Conservation (phyloP, 2,113 vertebrate genomes). For the Ellobius talpinus region DNA sequence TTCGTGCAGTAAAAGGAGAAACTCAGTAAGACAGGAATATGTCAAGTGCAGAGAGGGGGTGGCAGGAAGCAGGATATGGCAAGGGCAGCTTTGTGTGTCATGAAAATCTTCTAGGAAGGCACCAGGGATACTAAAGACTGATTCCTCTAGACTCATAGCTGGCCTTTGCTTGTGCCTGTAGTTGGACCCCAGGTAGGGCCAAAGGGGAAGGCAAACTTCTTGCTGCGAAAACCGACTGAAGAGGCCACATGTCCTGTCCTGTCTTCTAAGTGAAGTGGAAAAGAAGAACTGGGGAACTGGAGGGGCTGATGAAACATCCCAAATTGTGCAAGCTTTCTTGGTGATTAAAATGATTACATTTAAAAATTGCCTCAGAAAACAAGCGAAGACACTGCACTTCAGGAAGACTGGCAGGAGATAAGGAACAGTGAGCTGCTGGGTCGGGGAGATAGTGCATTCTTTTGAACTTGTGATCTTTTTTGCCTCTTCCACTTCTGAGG, state of each 20-base stretch:
- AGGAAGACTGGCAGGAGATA: constrained; percentile 29
- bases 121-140: background rate
- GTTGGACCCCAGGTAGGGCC: background rate
- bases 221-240: background rate
- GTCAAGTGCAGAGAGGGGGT: background rate
- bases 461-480: constrained; percentile 36
- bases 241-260: background rate
- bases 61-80: background rate
- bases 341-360: constrained; percentile 66
- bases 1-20: constrained; percentile 49
- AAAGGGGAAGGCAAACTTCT: background rate
- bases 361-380: constrained; percentile 70
- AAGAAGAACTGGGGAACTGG: constrained; percentile 4
- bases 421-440: background rate
- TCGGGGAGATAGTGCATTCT: background rate
- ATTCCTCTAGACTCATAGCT: background rate
- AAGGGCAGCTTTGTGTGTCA: constrained; percentile 54
- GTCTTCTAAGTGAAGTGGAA: constrained; percentile 16
- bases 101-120: background rate
- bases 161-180: constrained; percentile 16
- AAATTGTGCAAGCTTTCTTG: constrained; percentile 41
- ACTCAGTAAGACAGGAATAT: constrained; percentile 16
- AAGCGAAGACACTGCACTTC: background rate
- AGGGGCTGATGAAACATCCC: background rate
- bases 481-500: background rate